phyloP scores from a whole-genome alignment of 2,888 invertebrate species.

The Leucozona laternaria region DNA sequence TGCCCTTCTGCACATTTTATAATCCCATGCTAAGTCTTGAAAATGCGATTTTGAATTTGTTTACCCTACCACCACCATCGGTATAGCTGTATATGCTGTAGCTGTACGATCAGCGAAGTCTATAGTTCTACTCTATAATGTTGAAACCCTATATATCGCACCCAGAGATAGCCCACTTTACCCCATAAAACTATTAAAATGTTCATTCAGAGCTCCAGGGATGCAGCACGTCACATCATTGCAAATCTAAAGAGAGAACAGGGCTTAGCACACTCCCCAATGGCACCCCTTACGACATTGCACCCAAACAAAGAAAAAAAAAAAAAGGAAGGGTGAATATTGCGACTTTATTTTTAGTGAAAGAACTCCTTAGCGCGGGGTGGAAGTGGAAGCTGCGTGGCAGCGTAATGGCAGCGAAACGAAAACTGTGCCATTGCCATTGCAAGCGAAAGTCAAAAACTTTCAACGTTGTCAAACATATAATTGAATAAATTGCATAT shows the following conservation, averaged over 20 bases:
- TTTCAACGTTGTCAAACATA: constrained; percentile 71
- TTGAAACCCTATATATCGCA: constrained; percentile 13
- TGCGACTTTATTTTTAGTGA: constrained; percentile 25
- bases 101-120: not conserved
- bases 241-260: constrained; percentile 19
- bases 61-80: constrained; percentile 35
- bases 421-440: constrained; percentile 70
- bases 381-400: constrained; percentile 22
- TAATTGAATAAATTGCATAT: constrained; percentile 76
- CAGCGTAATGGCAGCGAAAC: constrained; percentile 43
- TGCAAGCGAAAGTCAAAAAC: constrained; percentile 70
- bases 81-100: too few species aligned
- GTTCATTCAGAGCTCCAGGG: constrained; percentile 37
- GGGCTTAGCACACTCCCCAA: constrained; percentile 31
- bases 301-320: not conserved
- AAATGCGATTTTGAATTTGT: constrained; percentile 57
- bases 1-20: constrained; percentile 35
- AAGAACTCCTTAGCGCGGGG: constrained; percentile 1
- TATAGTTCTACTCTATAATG: too few species aligned
- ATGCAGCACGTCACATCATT: constrained; percentile 35
- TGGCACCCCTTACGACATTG: not conserved
- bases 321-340: constrained; percentile 14
- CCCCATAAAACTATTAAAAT: constrained; percentile 70
- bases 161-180: constrained; percentile 58
- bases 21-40: constrained; percentile 39